Percentiles rank a stretch among this genome's conserved stretches.
These are phyloP conservation scores for Sinelater perroti DNA, from an alignment of 2,888 invertebrate species.

Conservation along the genomic window DNA sequence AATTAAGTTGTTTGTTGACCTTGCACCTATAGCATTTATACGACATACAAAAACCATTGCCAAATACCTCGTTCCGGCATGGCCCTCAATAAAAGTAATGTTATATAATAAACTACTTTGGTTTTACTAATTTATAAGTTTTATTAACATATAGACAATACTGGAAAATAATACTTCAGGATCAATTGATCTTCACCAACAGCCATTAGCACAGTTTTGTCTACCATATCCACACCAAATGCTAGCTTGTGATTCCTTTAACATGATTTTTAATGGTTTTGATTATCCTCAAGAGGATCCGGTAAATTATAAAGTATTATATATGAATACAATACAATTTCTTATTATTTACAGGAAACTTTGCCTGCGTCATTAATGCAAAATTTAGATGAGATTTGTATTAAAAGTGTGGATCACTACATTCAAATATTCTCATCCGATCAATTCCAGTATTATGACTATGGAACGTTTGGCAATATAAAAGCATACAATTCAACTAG, in stretches of 20 bases:
- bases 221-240: conserved; percentile 28
- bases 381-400: conserved; percentile 53
- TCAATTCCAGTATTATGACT: conserved; percentile 67
- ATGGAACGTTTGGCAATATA: conserved; percentile 63
- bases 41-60: too few relatives aligned
- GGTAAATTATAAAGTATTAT: too few relatives aligned
- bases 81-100: too few relatives aligned
- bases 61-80: too few relatives aligned
- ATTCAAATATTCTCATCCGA: conserved; percentile 49
- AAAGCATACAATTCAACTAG: conserved; percentile 62
- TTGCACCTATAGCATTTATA: conserved; percentile 71
- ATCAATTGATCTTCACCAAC: too few relatives aligned
- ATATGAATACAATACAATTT: too few relatives aligned
- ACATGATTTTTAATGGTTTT: conserved; percentile 38
- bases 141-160: too few relatives aligned
- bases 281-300: conserved; percentile 42
- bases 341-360: conserved; percentile 53
- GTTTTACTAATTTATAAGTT: too few relatives aligned
- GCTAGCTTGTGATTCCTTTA: conserved; percentile 31
- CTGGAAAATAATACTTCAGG: too few relatives aligned
- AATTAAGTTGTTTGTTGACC: conserved; percentile 66
- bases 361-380: conserved; percentile 54
- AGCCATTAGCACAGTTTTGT: too few relatives aligned
- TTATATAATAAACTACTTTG: too few relatives aligned
- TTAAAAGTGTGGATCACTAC: conserved; percentile 53